Conservation (phyloP, 2,113 vertebrate genomes). For the Herpailurus yagouaroundi region DNA sequence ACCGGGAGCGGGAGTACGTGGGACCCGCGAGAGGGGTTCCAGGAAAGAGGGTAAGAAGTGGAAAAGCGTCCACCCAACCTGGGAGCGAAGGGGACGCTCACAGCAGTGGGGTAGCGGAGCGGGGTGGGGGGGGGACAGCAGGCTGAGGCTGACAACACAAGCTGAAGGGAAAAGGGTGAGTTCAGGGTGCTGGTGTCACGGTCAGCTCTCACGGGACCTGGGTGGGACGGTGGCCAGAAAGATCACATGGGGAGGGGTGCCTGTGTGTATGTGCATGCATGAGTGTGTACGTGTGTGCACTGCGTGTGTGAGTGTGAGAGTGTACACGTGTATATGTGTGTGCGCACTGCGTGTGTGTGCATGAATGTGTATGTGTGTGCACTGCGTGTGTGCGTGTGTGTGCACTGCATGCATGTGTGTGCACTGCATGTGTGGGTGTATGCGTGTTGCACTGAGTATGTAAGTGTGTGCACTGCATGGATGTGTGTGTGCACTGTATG, state of each 20-base stretch:
- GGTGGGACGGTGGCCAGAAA: not conserved
- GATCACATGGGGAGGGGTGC: not conserved
- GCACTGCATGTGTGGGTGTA: too few species aligned
- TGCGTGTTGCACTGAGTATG: not conserved
- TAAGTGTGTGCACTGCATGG: too few species aligned
- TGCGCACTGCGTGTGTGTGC: not conserved
- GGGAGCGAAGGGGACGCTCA: not conserved
- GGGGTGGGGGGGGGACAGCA: not conserved
- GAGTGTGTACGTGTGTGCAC: too few species aligned
- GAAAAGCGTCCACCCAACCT: not conserved
- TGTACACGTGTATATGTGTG: not conserved
- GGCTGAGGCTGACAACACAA: not conserved
- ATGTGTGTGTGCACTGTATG: too few species aligned
- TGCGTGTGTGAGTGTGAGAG: not conserved
- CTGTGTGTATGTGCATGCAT: not conserved
- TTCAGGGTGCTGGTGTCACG: not conserved
- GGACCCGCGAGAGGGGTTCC: not conserved
- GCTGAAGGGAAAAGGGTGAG: not conserved
- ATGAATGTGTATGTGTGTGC: too few species aligned
- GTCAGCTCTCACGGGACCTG: not conserved
- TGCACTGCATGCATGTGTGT: too few species aligned
- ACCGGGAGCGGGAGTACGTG: not conserved
- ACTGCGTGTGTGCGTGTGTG: not conserved
- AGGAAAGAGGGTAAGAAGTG: not conserved
- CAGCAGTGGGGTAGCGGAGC: not conserved